Conservation (phyloP, 92 coral and sea anemone genomes). For the Virgularia gustaviana region DNA sequence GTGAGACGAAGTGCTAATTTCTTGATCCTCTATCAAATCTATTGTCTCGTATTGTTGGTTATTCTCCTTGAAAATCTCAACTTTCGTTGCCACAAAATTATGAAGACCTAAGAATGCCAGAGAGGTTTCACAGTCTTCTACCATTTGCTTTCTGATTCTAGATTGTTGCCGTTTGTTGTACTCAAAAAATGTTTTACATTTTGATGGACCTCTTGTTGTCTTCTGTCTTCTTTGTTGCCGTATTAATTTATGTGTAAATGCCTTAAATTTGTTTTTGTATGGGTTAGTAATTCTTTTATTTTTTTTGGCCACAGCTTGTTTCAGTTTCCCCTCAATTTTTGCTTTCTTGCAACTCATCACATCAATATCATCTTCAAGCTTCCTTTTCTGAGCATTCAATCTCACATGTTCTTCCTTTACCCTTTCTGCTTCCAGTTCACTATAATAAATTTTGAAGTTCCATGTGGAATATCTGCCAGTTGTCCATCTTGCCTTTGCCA, state of each 20-base stretch:
- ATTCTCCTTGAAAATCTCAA: conserved; percentile 16
- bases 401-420: background rate
- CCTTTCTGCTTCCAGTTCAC: background rate
- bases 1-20: background rate
- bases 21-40: conserved; percentile 12
- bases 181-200: conserved; percentile 14
- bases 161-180: conserved; percentile 11
- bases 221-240: background rate
- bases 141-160: conserved; percentile 4
- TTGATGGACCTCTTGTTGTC: conserved; percentile 20
- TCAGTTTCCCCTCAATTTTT: background rate
- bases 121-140: conserved; percentile 15
- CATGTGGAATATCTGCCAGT: conserved; percentile 11
- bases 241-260: background rate
- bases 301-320: background rate
- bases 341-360: background rate
- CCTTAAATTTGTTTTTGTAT: background rate
- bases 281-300: background rate
- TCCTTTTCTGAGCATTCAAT: conserved; percentile 8
- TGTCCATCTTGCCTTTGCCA: background rate
- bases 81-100: conserved; percentile 28
- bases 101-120: conserved; percentile 24
- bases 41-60: conserved; percentile 22
- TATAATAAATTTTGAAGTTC: conserved; percentile 13
- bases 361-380: background rate